A percentile compares a stretch with the other conserved stretches of the same genome.
phyloP scores from a whole-genome alignment of 2,113 vertebrate species.

The Micronisus gabar region DNA sequence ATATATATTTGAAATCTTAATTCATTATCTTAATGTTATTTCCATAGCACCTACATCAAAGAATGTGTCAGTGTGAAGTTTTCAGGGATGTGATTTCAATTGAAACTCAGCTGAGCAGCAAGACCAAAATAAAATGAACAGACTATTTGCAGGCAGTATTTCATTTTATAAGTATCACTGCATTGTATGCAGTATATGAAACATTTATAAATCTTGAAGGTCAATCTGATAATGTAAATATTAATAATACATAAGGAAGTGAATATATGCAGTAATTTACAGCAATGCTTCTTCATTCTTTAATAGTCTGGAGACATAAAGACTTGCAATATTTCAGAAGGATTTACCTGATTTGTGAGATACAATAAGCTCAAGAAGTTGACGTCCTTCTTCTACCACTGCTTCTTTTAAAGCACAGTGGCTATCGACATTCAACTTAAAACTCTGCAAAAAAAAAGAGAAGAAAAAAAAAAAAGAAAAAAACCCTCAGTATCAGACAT shows the following conservation, averaged over 20 bases:
- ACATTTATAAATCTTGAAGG: slow-evolving; percentile 97
- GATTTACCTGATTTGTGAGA: slow-evolving; percentile 95
- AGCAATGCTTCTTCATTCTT: slow-evolving; percentile 83
- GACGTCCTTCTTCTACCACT: slow-evolving; percentile 89
- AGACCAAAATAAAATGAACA: slow-evolving; percentile 81
- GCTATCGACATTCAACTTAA: slow-evolving; percentile 93
- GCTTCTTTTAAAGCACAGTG: slow-evolving; percentile 88
- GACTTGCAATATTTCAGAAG: slow-evolving; percentile 80
- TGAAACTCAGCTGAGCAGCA: slow-evolving; percentile 71
- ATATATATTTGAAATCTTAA: slow-evolving; percentile 58
- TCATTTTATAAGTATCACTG: slow-evolving; percentile 81
- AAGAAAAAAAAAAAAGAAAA: background rate
- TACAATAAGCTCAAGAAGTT: slow-evolving; percentile 90
- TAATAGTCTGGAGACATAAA: slow-evolving; percentile 82
- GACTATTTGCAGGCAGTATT: slow-evolving; percentile 81
- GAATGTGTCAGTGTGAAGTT: slow-evolving; percentile 74
- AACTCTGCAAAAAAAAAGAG: slow-evolving; percentile 75
- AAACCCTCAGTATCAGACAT: background rate
- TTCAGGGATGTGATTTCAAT: slow-evolving; percentile 73
- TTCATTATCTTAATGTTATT: slow-evolving; percentile 77
- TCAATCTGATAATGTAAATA: slow-evolving; percentile 98
- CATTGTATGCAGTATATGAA: slow-evolving; percentile 86
- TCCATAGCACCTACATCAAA: slow-evolving; percentile 74
- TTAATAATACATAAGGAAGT: slow-evolving; percentile 96
- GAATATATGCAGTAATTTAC: slow-evolving; percentile 85